Conservation (phyloP, 2,113 vertebrate species). For the Casuarius casuarius region DNA sequence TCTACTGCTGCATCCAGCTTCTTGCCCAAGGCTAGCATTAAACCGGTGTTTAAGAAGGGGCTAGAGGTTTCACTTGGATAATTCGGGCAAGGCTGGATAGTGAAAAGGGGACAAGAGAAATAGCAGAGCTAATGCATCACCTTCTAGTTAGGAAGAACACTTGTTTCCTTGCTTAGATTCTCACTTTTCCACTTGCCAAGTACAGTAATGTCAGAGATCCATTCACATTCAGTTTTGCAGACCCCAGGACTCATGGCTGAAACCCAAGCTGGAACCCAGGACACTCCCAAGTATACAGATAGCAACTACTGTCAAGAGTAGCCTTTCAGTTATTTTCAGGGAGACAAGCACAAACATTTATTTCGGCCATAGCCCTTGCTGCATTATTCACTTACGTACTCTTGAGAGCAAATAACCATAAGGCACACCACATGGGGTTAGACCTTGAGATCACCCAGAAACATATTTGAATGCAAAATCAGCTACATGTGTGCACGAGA, state of each 20-base stretch:
- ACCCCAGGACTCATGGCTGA: rapidly evolving
- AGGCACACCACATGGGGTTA: not conserved
- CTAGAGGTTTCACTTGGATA: not conserved
- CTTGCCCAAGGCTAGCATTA: not conserved
- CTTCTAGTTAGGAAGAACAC: not conserved
- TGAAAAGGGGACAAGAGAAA: not conserved
- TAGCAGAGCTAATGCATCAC: rapidly evolving
- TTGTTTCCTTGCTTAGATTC: not conserved
- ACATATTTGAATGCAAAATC: not conserved
- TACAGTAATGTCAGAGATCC: rapidly evolving
- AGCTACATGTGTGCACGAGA: not conserved
- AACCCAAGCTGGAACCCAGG: not conserved
- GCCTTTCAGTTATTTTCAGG: not conserved
- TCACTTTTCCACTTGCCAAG: not conserved
- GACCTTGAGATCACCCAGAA: not conserved
- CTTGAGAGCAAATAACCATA: not conserved
- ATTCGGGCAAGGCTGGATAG: not conserved
- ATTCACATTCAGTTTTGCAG: rapidly evolving
- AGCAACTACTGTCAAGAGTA: not conserved
- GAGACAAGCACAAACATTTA: rapidly evolving
- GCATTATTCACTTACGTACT: not conserved
- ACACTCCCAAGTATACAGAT: rapidly evolving
- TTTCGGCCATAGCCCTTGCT: not conserved
- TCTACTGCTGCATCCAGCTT: rapidly evolving
- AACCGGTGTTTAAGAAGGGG: rapidly evolving